Base-by-base conservation (phyloP, 2,797 vertebrate genomes). In the Eleutherodactylus coqui region DNA sequence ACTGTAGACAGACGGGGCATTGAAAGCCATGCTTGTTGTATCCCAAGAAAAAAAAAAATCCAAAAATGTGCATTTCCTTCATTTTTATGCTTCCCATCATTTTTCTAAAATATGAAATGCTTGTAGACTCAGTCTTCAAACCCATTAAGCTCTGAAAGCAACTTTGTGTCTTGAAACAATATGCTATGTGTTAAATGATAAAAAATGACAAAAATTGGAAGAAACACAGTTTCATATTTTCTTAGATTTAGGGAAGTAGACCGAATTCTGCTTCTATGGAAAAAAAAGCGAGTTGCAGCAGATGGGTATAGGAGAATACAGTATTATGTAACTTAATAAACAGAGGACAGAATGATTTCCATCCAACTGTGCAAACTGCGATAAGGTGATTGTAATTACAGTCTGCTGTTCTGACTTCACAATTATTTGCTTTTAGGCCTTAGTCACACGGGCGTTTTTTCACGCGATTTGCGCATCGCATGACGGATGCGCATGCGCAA, bases 291-390 rank as follows among this genome's bases (percentile, higher is more conserved):
- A 36, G n/a, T 29, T 34, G 21, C n/a, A n/a, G 13, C 55, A 76
- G 73, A 51, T 76, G 75, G 29, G 27, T 4, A 5, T 32, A 14
- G 24, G 53, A 55, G 32, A 67, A 69, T 27, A 38, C 58, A 41
- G 3, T 78, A 67, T 85, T 78, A 85, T 78, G 43, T 19, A 64
- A 41, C 16, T 13, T 55, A 75, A 53, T 32, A 69, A 84, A 49
- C 27, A 34, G 29, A 64, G 55, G 29, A 34, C 34, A 14, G 24
- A 76, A 67, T 41, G 27, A 51, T 49, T 75, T 83, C 9, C 10
- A 75, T 83, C 51, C 34, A 70, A 38, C 49, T 83, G 38, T 47
- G 49, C 17, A 84, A 83, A 62, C 41, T 49, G 27, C 49, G 19
- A 47, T 34, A 75, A 49, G 72, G 55, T 77, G 5, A 53, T 53